A percentile compares a stretch with the other conserved stretches of the same genome.
Conservation (phyloP, 2,888 invertebrate species). For the Ennomos quercinarius region DNA sequence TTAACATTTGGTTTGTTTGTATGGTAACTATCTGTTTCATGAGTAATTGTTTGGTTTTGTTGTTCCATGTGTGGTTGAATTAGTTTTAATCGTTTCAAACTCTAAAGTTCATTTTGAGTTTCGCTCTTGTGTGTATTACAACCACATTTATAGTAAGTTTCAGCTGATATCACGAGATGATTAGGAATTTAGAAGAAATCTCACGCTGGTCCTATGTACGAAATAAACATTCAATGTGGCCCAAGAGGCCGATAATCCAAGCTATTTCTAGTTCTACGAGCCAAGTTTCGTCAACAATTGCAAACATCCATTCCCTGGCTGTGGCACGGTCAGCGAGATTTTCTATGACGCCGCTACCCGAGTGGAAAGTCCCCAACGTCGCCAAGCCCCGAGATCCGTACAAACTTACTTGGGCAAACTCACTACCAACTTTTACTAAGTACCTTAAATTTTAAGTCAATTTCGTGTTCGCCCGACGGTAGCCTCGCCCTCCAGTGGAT, state of each 20-base stretch:
- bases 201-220: too few relatives aligned
- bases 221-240: not conserved
- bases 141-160: too few relatives aligned
- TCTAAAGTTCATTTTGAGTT: too few relatives aligned
- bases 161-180: too few relatives aligned
- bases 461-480: slow-evolving; percentile 59
- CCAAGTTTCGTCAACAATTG: slow-evolving; percentile 24
- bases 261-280: slow-evolving; percentile 16
- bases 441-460: slow-evolving; percentile 77
- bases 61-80: not conserved
- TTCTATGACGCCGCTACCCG: slow-evolving; percentile 22
- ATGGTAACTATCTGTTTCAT: slow-evolving; percentile 16
- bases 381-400: slow-evolving; percentile 54
- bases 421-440: slow-evolving; percentile 65
- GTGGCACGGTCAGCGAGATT: slow-evolving; percentile 7
- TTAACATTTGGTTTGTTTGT: slow-evolving; percentile 22
- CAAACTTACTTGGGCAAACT: slow-evolving; percentile 63
- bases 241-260: slow-evolving; percentile 5
- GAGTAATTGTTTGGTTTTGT: not conserved
- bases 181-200: too few relatives aligned
- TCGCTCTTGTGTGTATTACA: too few relatives aligned
- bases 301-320: slow-evolving; percentile 23
- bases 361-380: slow-evolving; percentile 46
- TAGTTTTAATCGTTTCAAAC: too few relatives aligned
- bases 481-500: slow-evolving; percentile 48